phyloP scores from a whole-genome alignment of 1,140 invertebrate genomes.

The Calephelis virginiensis region DNA sequence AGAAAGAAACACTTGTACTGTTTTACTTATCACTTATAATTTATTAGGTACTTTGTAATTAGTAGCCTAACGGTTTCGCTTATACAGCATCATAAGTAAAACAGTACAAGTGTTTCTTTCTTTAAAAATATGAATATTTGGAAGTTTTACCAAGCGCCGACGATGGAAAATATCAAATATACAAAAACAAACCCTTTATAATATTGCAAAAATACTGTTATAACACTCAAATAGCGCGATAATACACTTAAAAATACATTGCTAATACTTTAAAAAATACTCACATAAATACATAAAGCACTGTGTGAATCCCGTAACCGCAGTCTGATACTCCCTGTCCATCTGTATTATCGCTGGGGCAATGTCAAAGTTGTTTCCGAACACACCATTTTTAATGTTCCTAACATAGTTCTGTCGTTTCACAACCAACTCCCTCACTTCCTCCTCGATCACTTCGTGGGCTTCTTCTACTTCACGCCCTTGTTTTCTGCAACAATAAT shows the following conservation, averaged over 20 bases:
- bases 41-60: no score
- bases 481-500: slow-evolving; percentile 45
- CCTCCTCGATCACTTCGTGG: slow-evolving; percentile 48
- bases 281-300: slow-evolving; percentile 60
- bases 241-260: background rate
- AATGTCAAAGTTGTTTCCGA: slow-evolving; percentile 51
- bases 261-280: slow-evolving; percentile 24
- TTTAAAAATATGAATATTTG: no score
- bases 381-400: slow-evolving; percentile 37
- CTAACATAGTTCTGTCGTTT: slow-evolving; percentile 26
- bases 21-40: no score
- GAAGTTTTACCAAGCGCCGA: no score
- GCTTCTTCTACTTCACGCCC: slow-evolving; percentile 57
- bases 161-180: no score
- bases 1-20: no score
- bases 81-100: no score
- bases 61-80: no score
- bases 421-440: slow-evolving; percentile 1
- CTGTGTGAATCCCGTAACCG: slow-evolving; percentile 49
- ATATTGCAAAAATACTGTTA: no score
- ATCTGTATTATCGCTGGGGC: slow-evolving; percentile 18
- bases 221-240: no score
- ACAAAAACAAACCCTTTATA: no score
- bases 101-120: no score
- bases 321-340: slow-evolving; percentile 30